Conservation (phyloP, 2,113 vertebrate genomes). For the Glaucomys volans region DNA sequence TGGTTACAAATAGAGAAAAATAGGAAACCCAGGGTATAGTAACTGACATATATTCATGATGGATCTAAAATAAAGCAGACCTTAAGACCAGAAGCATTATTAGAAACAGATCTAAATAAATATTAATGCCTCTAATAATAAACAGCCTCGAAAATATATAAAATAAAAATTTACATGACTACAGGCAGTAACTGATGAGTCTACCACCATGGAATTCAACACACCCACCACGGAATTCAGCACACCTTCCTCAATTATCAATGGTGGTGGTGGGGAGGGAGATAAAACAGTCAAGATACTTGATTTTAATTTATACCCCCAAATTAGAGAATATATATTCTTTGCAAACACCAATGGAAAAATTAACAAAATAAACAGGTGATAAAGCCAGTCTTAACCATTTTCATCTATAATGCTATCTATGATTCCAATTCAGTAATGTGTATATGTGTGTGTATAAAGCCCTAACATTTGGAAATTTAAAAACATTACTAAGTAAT, state of each 20-base stretch:
- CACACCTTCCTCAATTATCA: background rate
- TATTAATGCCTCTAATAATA: background rate
- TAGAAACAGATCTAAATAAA: background rate
- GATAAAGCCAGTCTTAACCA: background rate
- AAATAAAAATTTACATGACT: background rate
- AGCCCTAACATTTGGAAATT: background rate
- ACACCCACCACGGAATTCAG: background rate
- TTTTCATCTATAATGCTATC: constrained; percentile 9
- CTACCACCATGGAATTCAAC: background rate
- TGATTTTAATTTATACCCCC: background rate
- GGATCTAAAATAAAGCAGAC: background rate
- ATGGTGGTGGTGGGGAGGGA: background rate
- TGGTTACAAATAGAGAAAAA: too few species aligned
- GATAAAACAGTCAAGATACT: background rate
- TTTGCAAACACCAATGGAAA: background rate
- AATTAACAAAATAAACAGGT: background rate
- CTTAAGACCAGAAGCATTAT: background rate
- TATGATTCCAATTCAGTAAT: background rate
- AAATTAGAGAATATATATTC: background rate
- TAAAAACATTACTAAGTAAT: background rate
- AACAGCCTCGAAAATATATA: background rate
- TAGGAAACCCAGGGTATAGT: too few species aligned
- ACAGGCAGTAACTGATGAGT: background rate
- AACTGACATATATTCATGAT: too few species aligned
- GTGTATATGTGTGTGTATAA: background rate